Percentiles rank a stretch among this genome's conserved stretches.
Evolutionary conservation across 2,888 invertebrate species (phyloP).

Genomic region (Dynastes maya): DNA sequence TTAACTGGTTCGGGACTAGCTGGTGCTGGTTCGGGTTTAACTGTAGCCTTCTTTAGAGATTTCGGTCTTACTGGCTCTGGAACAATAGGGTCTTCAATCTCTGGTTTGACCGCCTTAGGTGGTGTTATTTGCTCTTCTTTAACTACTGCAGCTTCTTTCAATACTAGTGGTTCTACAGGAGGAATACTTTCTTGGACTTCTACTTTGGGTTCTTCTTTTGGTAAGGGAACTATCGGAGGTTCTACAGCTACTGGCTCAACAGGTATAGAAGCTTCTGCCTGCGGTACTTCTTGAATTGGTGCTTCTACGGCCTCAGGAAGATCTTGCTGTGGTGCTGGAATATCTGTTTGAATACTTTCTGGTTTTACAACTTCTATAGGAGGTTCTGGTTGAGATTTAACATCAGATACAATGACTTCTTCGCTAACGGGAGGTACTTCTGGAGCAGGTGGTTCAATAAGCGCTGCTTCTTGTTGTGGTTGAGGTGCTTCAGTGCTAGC

Average conservation of each 20-base stretch:
- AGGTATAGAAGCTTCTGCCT: constrained; percentile 3
- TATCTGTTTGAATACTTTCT: constrained; percentile 20
- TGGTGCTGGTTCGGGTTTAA: constrained; percentile 16
- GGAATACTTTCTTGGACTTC: constrained; percentile 1
- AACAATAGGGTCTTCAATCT: constrained; percentile 32
- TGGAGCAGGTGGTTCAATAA: background rate
- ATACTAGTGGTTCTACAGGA: constrained; percentile 42
- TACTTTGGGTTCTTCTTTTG: constrained; percentile 49
- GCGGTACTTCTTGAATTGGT: constrained; percentile 18
- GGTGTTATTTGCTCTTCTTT: constrained; percentile 6
- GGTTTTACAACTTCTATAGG: constrained; percentile 46
- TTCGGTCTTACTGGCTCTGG: constrained; percentile 29
- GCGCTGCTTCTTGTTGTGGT: constrained; percentile 25
- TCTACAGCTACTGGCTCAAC: constrained; percentile 28
- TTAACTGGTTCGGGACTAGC: constrained; percentile 53
- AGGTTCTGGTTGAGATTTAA: constrained; percentile 43
- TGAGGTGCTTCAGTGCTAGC: constrained; percentile 24
- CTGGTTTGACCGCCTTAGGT: constrained; percentile 25
- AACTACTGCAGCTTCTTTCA: constrained; percentile 18
- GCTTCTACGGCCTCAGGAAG: background rate
- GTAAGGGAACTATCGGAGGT: background rate
- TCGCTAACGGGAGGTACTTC: constrained; percentile 45
- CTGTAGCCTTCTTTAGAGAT: constrained; percentile 30
- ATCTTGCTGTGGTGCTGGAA: constrained; percentile 38
- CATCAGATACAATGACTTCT: constrained; percentile 38